Conservation (phyloP, 2,797 vertebrate species). For the Xenops minutus region DNA sequence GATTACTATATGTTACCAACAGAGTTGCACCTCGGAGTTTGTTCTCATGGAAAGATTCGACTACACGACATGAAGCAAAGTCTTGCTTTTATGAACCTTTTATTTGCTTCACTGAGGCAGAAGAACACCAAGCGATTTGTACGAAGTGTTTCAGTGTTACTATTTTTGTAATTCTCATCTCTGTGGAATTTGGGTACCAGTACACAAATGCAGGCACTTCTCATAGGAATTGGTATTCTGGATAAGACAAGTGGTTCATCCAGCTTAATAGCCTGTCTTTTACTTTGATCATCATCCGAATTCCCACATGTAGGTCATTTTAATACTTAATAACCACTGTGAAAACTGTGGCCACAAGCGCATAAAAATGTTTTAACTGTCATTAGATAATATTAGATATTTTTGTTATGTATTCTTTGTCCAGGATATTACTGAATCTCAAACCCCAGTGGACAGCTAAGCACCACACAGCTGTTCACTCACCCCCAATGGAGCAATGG, state of each 20-base stretch:
- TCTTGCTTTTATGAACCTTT: neutral
- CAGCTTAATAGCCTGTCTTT: neutral
- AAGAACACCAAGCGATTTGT: neutral
- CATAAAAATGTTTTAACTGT: neutral
- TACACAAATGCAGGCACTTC: neutral
- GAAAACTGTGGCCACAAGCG: neutral
- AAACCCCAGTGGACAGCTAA: neutral
- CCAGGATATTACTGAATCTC: neutral
- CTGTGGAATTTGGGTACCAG: neutral
- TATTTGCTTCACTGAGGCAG: neutral
- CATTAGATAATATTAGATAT: neutral
- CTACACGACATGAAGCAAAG: neutral
- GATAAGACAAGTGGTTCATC: neutral
- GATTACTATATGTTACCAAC: neutral
- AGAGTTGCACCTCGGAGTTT: neutral
- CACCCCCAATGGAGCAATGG: neutral
- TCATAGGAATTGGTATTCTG: neutral
- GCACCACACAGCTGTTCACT: neutral
- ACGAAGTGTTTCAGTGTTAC: conserved; percentile 2
- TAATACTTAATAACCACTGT: neutral
- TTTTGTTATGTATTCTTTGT: neutral
- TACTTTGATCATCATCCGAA: neutral
- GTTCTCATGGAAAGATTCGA: neutral
- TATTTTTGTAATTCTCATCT: conserved; percentile 10
- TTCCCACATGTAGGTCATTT: neutral